Percentiles rank a stretch among this genome's conserved stretches.
Evolutionary conservation across 1,140 invertebrate genomes (phyloP).

Genomic region (Yoshiicerus persimilis): DNA sequence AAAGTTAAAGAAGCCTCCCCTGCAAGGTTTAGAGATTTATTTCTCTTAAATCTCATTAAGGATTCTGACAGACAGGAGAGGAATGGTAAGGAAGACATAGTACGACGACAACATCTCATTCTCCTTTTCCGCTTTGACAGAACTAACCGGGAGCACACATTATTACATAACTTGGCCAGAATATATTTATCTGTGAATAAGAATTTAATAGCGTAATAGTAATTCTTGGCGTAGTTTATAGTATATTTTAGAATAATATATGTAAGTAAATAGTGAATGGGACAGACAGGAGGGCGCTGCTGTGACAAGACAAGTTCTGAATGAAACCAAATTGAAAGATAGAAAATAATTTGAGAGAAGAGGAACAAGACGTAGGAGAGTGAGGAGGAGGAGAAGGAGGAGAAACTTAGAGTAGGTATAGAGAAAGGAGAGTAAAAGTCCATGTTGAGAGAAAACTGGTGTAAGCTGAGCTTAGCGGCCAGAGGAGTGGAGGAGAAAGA

Average conservation of each 20-base stretch:
- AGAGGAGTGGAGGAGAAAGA: background rate
- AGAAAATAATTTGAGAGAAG: background rate
- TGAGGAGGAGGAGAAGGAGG: background rate
- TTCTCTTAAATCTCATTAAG: slow-evolving; percentile 42
- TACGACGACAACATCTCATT: slow-evolving; percentile 9
- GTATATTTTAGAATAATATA: background rate
- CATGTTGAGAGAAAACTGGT: background rate
- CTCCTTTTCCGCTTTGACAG: background rate
- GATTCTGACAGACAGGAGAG: slow-evolving; percentile 33
- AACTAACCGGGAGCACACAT: background rate
- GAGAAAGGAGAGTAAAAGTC: background rate
- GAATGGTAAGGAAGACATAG: slow-evolving; percentile 12
- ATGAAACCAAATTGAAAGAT: slow-evolving; percentile 11
- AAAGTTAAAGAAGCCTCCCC: slow-evolving; percentile 13
- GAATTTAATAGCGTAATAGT: too few relatives aligned
- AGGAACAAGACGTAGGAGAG: background rate
- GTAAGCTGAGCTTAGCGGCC: background rate
- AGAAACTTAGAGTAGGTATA: too few relatives aligned
- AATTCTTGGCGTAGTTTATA: background rate
- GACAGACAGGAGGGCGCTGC: background rate
- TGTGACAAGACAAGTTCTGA: background rate
- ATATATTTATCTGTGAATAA: background rate
- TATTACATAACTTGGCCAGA: background rate
- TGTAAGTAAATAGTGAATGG: background rate
- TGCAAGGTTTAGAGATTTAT: slow-evolving; percentile 31